Conservation (phyloP, 2,888 invertebrate genomes). For the Drosophila algonquin region DNA sequence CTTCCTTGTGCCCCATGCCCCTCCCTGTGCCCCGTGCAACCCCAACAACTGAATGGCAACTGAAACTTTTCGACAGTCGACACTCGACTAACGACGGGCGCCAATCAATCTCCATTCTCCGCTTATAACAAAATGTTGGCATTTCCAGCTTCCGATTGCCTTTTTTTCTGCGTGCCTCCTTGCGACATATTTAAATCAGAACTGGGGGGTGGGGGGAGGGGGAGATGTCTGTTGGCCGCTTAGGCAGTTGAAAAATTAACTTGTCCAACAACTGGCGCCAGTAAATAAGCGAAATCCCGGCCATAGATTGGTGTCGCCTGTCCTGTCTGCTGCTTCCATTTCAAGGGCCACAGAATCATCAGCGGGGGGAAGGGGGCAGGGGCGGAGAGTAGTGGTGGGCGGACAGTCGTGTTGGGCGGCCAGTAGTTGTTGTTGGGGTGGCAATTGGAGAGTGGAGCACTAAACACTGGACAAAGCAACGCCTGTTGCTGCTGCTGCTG, state of each 20-base stretch:
- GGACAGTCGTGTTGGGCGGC: constrained; percentile 8
- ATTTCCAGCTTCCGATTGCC: constrained; percentile 33
- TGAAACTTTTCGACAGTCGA: constrained; percentile 47
- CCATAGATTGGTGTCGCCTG: constrained; percentile 15
- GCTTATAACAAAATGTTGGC: constrained; percentile 53
- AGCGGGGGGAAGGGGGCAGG: constrained; percentile 12
- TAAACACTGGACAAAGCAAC: constrained; percentile 51
- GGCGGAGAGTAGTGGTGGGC: constrained; percentile 13
- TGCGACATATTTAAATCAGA: constrained; percentile 77
- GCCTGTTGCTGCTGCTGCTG: constrained; percentile 55
- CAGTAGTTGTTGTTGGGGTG: neutral
- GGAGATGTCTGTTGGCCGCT: constrained; percentile 50
- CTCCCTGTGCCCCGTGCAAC: neutral
- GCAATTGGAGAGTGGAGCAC: constrained; percentile 36
- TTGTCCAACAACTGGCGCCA: constrained; percentile 76
- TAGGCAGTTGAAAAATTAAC: constrained; percentile 79
- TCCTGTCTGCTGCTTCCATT: constrained; percentile 32
- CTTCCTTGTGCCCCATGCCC: neutral
- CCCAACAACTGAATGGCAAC: constrained; percentile 40
- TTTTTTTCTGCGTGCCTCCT: constrained; percentile 29
- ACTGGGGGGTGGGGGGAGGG: neutral
- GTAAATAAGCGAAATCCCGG: constrained; percentile 46
- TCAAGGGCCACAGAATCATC: constrained; percentile 52
- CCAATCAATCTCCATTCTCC: constrained; percentile 67
- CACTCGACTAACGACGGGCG: constrained; percentile 46